Evolutionary conservation across 1,140 invertebrate genomes (phyloP), one percentile per base, ranked within the genome.

Genomic region (Drosophila kurseongensis): DNA sequence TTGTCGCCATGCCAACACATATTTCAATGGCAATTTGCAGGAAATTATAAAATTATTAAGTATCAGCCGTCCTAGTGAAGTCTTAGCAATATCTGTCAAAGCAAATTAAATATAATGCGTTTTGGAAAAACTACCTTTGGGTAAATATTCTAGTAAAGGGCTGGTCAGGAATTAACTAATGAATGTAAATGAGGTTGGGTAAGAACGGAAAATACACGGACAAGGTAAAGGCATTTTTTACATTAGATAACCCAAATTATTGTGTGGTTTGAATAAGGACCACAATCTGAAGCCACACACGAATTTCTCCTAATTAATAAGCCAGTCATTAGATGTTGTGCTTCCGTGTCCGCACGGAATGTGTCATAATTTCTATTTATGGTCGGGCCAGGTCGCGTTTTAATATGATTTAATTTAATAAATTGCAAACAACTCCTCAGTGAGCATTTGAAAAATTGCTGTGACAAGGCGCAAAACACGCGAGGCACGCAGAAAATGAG

Each of bases 291-390:
- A 69, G 78, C 72, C 75, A 48, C 83, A 88, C 84, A 77, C 75
- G 51, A 71, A 77, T 79, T 76, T 79, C 66, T 55, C 56, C 69
- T 89, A 88, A 88, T 88, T 88, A 88, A 88, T 88, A 89, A 88
- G 77, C 68, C 82, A 74, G 77, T 66, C 67, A 76, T 80, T 80
- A 67, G 69, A 67, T 59, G 63, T 68, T 68, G 32, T 55, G 67
- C 79, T 83, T 88, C 61, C 84, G 80, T 89, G 85, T 89, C 80
- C 80, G 63, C 84, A 84, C 65, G 80, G 67, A 83, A 89, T 89
- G 77, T 89, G 84, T 89, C 84, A 89, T 89, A 89, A 89, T 89
- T 89, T 80, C 77, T 84, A 89, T 89, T 89, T 84, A 89, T 83
- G 84, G 84, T 83, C 47, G 61, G 16, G 48, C 48, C 60, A 29